phyloP scores from a whole-genome alignment of 2,888 invertebrate genomes.

The Nomada fucata region DNA sequence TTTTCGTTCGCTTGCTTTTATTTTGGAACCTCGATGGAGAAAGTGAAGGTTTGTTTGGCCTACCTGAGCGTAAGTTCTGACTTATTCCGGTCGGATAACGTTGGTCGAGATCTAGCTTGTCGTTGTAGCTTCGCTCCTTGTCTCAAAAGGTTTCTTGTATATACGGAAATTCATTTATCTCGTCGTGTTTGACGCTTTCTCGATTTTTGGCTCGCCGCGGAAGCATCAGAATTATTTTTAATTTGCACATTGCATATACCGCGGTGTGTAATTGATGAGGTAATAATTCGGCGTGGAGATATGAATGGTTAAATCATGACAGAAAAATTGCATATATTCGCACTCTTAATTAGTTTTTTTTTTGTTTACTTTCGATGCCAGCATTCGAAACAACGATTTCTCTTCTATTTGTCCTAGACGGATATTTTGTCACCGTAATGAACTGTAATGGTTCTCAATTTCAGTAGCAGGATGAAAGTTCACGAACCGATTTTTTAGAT shows the following conservation, averaged over 20 bases:
- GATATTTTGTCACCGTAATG: no score
- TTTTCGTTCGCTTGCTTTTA: conserved; percentile 44
- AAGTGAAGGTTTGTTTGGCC: conserved; percentile 52
- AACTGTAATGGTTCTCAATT: neutral
- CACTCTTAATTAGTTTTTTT: neutral
- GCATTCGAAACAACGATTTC: neutral
- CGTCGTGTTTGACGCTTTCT: neutral
- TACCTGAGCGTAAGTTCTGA: conserved; percentile 33
- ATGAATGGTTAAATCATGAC: no score
- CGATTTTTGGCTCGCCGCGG: neutral
- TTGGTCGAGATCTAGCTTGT: neutral
- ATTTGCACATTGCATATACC: neutral
- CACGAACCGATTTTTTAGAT: neutral
- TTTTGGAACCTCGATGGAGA: conserved; percentile 55
- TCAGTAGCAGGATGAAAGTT: neutral
- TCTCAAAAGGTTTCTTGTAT: neutral
- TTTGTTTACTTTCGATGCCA: no score
- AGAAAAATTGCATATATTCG: neutral
- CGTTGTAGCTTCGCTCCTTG: neutral
- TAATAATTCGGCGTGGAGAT: neutral
- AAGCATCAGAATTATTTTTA: neutral
- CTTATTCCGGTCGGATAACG: conserved; percentile 5
- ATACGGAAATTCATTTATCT: neutral
- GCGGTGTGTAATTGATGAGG: neutral
- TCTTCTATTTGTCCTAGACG: neutral